Conservation (phyloP, 2,113 vertebrate genomes). For the Colossoma macropomum region DNA sequence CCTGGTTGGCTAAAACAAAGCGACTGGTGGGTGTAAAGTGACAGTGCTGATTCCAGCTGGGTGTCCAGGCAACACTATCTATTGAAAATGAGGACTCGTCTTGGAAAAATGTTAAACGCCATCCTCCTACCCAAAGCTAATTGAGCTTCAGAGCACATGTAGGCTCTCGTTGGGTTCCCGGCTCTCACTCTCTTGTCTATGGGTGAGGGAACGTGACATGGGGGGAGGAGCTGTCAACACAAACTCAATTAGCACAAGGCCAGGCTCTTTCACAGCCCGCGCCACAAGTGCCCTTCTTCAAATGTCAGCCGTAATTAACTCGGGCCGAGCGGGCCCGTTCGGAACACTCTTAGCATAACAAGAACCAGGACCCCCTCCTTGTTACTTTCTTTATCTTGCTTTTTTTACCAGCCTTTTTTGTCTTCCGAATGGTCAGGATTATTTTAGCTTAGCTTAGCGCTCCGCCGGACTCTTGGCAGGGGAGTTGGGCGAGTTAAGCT, state of each 20-base stretch:
- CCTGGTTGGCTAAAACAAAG: too few relatives aligned
- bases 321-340: conserved; percentile 66
- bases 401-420: conserved; percentile 28
- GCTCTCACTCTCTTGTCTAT: conserved; percentile 53
- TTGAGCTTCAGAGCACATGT: conserved; percentile 67
- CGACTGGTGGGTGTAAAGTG: too few relatives aligned
- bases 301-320: conserved; percentile 82
- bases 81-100: background rate
- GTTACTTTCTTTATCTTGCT: conserved; percentile 24
- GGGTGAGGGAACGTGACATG: conserved; percentile 47
- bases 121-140: conserved; percentile 54
- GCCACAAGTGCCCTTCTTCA: conserved; percentile 76
- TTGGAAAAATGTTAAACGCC: conserved; percentile 25
- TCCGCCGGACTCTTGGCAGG: conserved; percentile 25
- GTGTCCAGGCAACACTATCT: background rate
- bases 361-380: conserved; percentile 62
- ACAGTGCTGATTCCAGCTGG: background rate
- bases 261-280: conserved; percentile 64
- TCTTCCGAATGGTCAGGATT: conserved; percentile 51
- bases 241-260: conserved; percentile 77
- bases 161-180: conserved; percentile 47
- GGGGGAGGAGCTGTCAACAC: conserved; percentile 65
- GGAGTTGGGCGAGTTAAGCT: conserved; percentile 34
- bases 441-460: conserved; percentile 44
- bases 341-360: conserved; percentile 73